Conservation (phyloP, 2,888 invertebrate genomes). For the Unio pictorum region DNA sequence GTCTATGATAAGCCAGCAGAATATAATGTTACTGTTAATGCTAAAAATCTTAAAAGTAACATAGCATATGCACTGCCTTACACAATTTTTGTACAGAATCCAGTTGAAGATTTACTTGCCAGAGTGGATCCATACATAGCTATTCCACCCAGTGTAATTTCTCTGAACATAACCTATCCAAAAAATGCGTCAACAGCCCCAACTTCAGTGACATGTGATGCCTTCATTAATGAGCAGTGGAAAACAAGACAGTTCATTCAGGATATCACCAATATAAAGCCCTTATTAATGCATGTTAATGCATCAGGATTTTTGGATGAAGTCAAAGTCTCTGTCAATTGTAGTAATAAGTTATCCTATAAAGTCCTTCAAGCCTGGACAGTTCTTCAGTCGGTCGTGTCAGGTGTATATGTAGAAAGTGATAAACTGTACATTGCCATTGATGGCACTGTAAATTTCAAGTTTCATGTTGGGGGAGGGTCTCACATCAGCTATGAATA, state of each 20-base stretch:
- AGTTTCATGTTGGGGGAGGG: slow-evolving; percentile 28
- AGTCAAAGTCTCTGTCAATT: slow-evolving; percentile 29
- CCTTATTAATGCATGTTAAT: slow-evolving; percentile 5
- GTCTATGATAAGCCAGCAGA: slow-evolving; percentile 21
- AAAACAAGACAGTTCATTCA: slow-evolving; percentile 4
- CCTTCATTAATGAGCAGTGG: slow-evolving; percentile 9
- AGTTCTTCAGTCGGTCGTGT: slow-evolving; percentile 33
- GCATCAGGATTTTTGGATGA: slow-evolving; percentile 21
- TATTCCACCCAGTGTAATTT: slow-evolving; percentile 27
- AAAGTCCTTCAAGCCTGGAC: slow-evolving; percentile 28
- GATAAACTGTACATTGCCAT: slow-evolving; percentile 25
- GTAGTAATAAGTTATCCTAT: slow-evolving; percentile 39
- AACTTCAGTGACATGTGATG: slow-evolving; percentile 24
- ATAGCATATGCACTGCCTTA: slow-evolving; percentile 5
- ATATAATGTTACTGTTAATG: slow-evolving; percentile 24
- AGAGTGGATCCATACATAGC: slow-evolving; percentile 21
- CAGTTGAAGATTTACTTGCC: slow-evolving; percentile 27
- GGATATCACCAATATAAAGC: slow-evolving; percentile 4
- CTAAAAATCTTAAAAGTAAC: slow-evolving; percentile 21
- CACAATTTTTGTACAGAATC: slow-evolving; percentile 31
- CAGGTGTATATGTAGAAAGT: slow-evolving; percentile 14
- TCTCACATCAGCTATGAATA: slow-evolving; percentile 33
- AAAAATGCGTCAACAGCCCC: slow-evolving; percentile 21
- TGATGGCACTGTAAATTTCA: slow-evolving; percentile 23
- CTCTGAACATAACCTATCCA: slow-evolving; percentile 15